These are phyloP conservation scores for Pristiophorus japonicus DNA, from an alignment of 2,113 vertebrate genomes.

Conservation along the genomic window DNA sequence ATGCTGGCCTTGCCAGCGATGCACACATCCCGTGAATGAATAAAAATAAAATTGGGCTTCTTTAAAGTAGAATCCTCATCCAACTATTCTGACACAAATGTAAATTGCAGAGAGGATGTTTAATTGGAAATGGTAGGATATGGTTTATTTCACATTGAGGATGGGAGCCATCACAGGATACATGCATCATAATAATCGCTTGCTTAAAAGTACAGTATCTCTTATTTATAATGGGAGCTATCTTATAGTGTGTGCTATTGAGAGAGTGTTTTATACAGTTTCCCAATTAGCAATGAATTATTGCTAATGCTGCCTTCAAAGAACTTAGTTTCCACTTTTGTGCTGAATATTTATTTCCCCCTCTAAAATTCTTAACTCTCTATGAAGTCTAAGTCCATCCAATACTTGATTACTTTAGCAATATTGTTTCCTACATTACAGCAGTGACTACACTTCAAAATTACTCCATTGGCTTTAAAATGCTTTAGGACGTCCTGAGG, in stretches of 20 bases:
- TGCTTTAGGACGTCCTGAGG: no score
- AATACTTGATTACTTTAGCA: not conserved
- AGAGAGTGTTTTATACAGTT: not conserved
- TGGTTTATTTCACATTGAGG: not conserved
- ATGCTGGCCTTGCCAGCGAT: no score
- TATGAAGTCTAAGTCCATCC: not conserved
- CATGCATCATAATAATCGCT: not conserved
- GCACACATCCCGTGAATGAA: no score
- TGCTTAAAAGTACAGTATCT: not conserved
- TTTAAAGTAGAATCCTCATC: not conserved
- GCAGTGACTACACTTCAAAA: not conserved
- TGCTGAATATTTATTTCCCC: not conserved
- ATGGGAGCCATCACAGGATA: not conserved
- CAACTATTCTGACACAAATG: not conserved
- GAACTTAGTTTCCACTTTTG: not conserved
- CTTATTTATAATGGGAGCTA: not conserved
- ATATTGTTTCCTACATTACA: not conserved
- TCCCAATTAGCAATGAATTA: not conserved
- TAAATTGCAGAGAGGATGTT: not conserved
- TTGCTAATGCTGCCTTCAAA: not conserved
- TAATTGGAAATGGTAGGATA: not conserved
- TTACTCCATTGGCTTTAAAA: not conserved
- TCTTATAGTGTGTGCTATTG: not conserved
- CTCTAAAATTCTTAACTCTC: not conserved
- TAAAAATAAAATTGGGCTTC: not conserved